Evolutionary conservation across 1,140 invertebrate species (phyloP), one percentile per base, ranked within the genome.

Genomic region (Anoplolepis gracilipes): DNA sequence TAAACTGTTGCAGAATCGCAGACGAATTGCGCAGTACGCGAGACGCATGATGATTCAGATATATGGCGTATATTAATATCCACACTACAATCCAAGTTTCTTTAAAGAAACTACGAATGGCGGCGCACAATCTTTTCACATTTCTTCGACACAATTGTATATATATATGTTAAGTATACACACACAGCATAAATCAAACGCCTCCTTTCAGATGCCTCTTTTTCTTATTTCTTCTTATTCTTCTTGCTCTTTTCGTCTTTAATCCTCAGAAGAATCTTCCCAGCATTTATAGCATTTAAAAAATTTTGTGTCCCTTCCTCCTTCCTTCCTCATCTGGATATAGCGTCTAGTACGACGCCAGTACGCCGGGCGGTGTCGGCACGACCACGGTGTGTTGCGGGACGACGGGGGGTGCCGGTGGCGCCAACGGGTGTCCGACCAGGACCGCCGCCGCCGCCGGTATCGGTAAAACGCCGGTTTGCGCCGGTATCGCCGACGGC

Each of bases 331-430:
- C 77, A 49, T 84, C 39, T 22, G 0, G 46, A 49, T 49, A n/a
- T 1, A 19, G 7, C 13, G 61, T 90, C 92, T 92, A 95, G 69
- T 95, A 95, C 2, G 94, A 95, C 25, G 94, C 88, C 10, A 95
- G 88, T 11, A 95, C 94, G 61, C 94, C 94, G 8, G 94, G 94
- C 59, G 94, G 94, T 36, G 94, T 95, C 2, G 94, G 94, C 19
- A 95, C 94, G 10, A 95, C 94, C 16, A 95, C 94, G n/a, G 94
- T 95, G 59, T 95, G 94, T 72, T 95, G 94, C 2, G 94, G 94
- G 2, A 95, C 92, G 13, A 94, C 94, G 11, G 92, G 92, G 0
- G 94, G 91, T 6, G 94, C 92, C 0, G 94, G 91, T 1, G 93
- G 93, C 25, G 94, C 94, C 4, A 95, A 86, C 0, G 94, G 94